These are phyloP conservation scores for Anniella stebbinsi DNA, from an alignment of 2,797 vertebrate species.

Conservation along the genomic window DNA sequence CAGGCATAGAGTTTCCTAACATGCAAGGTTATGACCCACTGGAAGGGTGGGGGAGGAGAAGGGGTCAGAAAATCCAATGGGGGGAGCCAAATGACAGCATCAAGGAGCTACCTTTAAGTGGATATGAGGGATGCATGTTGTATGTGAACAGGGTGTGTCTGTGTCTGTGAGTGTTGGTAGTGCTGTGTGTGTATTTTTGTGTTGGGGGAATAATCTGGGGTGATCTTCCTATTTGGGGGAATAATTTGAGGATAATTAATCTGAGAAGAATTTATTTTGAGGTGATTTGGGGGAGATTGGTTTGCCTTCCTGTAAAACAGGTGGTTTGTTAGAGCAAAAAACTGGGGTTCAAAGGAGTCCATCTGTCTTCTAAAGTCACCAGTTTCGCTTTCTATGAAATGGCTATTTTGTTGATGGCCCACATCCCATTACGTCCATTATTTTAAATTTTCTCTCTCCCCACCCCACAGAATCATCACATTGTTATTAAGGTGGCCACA, in stretches of 20 bases:
- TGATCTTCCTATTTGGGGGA: not conserved
- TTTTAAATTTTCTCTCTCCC: not conserved
- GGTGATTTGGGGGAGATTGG: not conserved
- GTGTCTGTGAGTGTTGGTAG: too few species aligned
- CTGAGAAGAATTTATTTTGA: not conserved
- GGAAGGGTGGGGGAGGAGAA: too few species aligned
- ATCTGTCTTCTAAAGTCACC: not conserved
- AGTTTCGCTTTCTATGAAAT: not conserved
- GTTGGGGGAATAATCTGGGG: too few species aligned
- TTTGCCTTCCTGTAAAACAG: not conserved
- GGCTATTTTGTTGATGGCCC: not conserved
- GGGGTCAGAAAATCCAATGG: too few species aligned
- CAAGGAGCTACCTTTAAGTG: not conserved
- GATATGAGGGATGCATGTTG: not conserved
- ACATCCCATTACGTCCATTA: not conserved
- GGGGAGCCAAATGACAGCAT: too few species aligned
- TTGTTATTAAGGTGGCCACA: not conserved
- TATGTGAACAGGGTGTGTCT: too few species aligned
- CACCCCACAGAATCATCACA: too few species aligned
- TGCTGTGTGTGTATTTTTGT: too few species aligned
- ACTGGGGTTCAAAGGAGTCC: not conserved
- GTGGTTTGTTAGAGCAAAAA: not conserved
- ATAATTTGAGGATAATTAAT: not conserved
- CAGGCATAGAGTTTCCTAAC: not conserved
- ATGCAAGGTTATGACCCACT: not conserved